Evolutionary conservation across 2,797 vertebrate species (phyloP), one percentile per base, ranked within the genome.

Genomic region (Labroides dimidiatus): DNA sequence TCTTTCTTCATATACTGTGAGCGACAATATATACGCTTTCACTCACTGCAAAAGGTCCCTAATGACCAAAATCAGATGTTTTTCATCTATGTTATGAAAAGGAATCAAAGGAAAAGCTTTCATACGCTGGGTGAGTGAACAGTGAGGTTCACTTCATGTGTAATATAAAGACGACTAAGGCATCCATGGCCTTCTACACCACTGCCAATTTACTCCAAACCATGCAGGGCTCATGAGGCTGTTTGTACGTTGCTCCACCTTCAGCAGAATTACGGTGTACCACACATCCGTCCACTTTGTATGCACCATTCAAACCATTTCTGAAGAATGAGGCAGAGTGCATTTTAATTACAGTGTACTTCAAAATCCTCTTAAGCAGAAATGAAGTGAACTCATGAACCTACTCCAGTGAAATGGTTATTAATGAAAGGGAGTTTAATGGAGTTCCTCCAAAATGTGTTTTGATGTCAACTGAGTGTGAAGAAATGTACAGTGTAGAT

Each of bases 301-400:
- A 77, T 78, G 75, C 75, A 66, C 42, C 72, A 70, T 69, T 82
- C 36, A 1, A 69, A 49, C 44, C 59, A 83, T 75, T 81, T 79
- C 71, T 61, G 75, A 87, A 82, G 75, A 72, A 69, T 64, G 69
- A 78, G 60, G 74, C 78, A 61, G 75, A 87, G 81, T 72, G 86
- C 72, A 80, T 89, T 91, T 91, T 91, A 91, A 91, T 92, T 89
- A 88, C 54, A 73, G 67, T 42, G 49, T 69, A 79, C 87, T 89
- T 87, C 64, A 86, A 79, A 87, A 89, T 82, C 70, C 86, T 90
- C 85, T 88, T 86, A 84, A 84, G 79, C 74, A 76, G 69, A 89
- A 85, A 81, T 78, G 59, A 91, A 86, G 78, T 84, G 75, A 82
- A 74, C 78, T 86, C 45, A 10, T 84, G 77, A 89, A 88, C 82